These are phyloP conservation scores for Neotoxoptera formosana DNA, from an alignment of 1,140 invertebrate species.

Conservation along the genomic window DNA sequence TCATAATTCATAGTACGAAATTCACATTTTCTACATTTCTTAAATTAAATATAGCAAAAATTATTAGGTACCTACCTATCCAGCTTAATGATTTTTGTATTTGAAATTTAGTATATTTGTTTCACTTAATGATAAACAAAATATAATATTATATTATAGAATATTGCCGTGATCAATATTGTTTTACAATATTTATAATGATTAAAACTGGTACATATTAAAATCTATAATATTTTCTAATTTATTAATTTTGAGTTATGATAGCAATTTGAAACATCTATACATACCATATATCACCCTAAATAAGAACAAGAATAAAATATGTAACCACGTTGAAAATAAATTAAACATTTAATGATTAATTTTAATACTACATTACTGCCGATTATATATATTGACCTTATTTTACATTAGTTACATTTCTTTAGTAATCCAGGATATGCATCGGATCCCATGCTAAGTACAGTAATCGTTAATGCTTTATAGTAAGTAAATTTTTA, in stretches of 20 bases:
- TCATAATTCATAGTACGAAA: neutral
- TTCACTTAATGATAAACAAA: neutral
- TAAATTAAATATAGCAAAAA: neutral
- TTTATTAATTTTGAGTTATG: neutral
- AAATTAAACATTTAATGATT: neutral
- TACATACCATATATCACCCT: neutral
- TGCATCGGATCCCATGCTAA: neutral
- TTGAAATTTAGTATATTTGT: neutral
- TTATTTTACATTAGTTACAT: neutral
- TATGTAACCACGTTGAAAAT: neutral
- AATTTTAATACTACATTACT: neutral
- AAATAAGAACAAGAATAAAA: neutral
- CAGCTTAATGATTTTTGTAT: neutral
- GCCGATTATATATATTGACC: neutral
- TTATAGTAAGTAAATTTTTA: slow-evolving; percentile 25
- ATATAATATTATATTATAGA: neutral
- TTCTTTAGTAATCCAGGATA: neutral
- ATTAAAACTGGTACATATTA: neutral
- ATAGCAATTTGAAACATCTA: neutral
- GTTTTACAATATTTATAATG: neutral
- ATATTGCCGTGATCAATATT: neutral
- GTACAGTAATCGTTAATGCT: slow-evolving; percentile 26
- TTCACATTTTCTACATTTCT: neutral
- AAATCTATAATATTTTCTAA: neutral
- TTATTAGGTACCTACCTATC: neutral